phyloP scores from a whole-genome alignment of 1,140 invertebrate genomes.

The Lasaia peninsularis region DNA sequence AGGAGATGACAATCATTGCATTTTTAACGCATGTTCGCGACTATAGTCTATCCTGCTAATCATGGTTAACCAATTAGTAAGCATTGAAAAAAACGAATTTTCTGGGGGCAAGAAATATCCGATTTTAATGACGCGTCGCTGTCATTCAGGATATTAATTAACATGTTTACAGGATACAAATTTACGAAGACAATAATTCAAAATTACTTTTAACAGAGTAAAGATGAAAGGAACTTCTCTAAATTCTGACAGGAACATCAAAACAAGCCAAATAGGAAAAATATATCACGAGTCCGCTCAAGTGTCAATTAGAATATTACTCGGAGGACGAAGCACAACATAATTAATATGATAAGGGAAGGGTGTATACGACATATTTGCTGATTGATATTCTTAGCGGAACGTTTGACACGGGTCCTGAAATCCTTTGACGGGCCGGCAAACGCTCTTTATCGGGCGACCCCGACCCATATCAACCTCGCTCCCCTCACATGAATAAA shows the following conservation, averaged over 20 bases:
- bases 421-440: constrained; percentile 47
- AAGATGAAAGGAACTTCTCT: too few species aligned
- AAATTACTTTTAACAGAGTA: too few species aligned
- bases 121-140: too few species aligned
- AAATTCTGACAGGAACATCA: background rate
- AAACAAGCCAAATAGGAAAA: background rate
- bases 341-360: constrained; percentile 23
- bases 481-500: constrained; percentile 70
- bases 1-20: too few species aligned
- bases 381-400: constrained; percentile 41
- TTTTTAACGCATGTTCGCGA: too few species aligned
- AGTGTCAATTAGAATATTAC: constrained; percentile 11
- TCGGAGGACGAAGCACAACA: constrained; percentile 15
- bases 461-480: constrained; percentile 69
- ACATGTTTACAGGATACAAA: too few species aligned
- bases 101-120: too few species aligned
- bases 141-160: too few species aligned
- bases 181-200: too few species aligned
- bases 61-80: too few species aligned
- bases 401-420: constrained; percentile 39
- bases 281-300: background rate
- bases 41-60: too few species aligned
- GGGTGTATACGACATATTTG: constrained; percentile 27
- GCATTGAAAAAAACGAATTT: too few species aligned
- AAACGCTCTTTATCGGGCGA: constrained; percentile 63